Percentiles rank a stretch among this genome's conserved stretches.
phyloP scores from a whole-genome alignment of 2,888 invertebrate genomes.

The Calameuta idolon region DNA sequence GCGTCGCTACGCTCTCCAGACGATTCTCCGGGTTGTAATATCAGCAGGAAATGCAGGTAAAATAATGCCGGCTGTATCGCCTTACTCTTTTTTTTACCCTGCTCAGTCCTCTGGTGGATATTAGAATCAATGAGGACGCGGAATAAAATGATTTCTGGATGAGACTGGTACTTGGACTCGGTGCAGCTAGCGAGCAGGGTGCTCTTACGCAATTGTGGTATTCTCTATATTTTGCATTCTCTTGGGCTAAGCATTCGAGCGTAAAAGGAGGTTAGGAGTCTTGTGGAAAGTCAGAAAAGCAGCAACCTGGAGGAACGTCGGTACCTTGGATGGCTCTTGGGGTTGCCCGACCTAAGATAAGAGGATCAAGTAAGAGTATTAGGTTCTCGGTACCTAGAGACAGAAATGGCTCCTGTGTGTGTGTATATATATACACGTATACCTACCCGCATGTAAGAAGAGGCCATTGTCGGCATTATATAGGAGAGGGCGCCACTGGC shows the following conservation, averaged over 20 bases:
- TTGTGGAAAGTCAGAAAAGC: background rate
- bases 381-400: conserved; percentile 6
- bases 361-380: conserved; percentile 25
- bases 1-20: background rate
- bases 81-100: background rate
- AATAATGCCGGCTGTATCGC: background rate
- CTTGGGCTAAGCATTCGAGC: background rate
- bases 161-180: background rate
- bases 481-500: conserved; percentile 2
- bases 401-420: background rate
- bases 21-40: background rate
- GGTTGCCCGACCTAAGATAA: conserved; percentile 18
- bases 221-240: conserved; percentile 13
- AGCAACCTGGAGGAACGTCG: background rate
- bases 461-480: conserved; percentile 4
- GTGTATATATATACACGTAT: background rate
- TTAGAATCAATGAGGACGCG: background rate
- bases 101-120: background rate
- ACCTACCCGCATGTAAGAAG: background rate
- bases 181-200: background rate
- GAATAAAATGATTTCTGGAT: background rate
- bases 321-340: background rate
- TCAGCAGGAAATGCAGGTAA: too few relatives aligned
- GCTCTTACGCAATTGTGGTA: conserved; percentile 31
- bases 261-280: background rate